Conservation (phyloP, 2,888 invertebrate species). For the Zootermopsis nevadensis region DNA sequence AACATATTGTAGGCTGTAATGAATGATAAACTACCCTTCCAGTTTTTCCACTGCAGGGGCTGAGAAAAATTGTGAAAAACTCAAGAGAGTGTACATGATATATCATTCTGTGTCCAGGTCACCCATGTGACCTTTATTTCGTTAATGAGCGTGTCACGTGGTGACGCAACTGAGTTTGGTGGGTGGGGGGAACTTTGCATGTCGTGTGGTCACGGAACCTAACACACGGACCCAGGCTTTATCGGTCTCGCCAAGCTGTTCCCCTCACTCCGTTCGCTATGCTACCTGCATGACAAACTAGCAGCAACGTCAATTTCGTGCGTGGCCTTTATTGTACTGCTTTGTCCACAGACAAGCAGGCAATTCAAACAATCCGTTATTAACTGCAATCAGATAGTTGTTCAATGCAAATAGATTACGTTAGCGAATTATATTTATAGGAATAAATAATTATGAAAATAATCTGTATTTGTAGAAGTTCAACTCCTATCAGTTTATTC, state of each 20-base stretch:
- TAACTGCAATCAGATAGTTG: neutral
- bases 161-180: neutral
- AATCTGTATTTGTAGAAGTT: no score
- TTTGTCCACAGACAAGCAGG: neutral
- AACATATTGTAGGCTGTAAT: no score
- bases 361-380: neutral
- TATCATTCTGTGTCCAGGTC: no score
- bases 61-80: no score
- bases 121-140: neutral
- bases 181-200: neutral
- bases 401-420: neutral
- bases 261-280: neutral
- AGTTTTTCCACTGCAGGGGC: no score
- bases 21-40: no score
- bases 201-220: neutral
- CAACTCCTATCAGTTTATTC: no score
- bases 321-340: neutral
- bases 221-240: neutral
- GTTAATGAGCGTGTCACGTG: neutral
- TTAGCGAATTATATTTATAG: no score
- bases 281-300: slow-evolving; percentile 8
- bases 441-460: no score
- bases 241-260: neutral
- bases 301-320: neutral
- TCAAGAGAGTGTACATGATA: no score